Conservation (phyloP, 2,797 vertebrate species). For the Typhlichthys subterraneus region DNA sequence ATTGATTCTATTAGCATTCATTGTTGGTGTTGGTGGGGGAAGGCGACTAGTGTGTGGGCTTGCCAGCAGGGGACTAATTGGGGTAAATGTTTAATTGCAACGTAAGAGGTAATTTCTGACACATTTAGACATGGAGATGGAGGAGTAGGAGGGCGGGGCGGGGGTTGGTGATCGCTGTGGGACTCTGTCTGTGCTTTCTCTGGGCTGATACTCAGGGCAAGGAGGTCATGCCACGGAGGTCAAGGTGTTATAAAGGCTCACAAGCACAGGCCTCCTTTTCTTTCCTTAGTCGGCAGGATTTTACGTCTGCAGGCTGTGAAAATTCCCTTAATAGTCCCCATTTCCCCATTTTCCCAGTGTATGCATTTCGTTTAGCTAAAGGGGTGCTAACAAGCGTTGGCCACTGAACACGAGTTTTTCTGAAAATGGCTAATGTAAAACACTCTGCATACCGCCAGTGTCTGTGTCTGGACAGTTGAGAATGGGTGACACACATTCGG, state of each 20-base stretch:
- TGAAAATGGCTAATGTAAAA: constrained; percentile 13
- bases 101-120: constrained; percentile 64
- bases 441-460: constrained; percentile 23
- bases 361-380: too few relatives aligned
- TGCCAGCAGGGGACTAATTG: constrained; percentile 69
- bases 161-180: constrained; percentile 39
- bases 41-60: constrained; percentile 29
- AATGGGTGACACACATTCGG: constrained; percentile 42
- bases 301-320: constrained; percentile 18
- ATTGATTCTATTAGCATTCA: constrained; percentile 81
- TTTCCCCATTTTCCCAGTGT: too few relatives aligned
- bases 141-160: constrained; percentile 44
- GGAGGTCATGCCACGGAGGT: constrained; percentile 77
- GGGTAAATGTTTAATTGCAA: constrained; percentile 64
- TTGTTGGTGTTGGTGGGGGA: constrained; percentile 36
- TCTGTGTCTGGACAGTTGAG: constrained; percentile 51
- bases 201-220: constrained; percentile 82
- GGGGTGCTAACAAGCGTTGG: too few relatives aligned
- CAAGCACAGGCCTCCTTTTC: constrained; percentile 41
- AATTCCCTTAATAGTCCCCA: constrained; percentile 19
- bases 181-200: constrained; percentile 83
- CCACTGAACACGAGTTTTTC: too few relatives aligned
- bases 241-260: constrained; percentile 47
- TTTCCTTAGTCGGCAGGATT: constrained; percentile 7
- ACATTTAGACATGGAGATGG: constrained; percentile 37